Conservation (phyloP, 2,888 invertebrate species). For the Aphrophora alni region DNA sequence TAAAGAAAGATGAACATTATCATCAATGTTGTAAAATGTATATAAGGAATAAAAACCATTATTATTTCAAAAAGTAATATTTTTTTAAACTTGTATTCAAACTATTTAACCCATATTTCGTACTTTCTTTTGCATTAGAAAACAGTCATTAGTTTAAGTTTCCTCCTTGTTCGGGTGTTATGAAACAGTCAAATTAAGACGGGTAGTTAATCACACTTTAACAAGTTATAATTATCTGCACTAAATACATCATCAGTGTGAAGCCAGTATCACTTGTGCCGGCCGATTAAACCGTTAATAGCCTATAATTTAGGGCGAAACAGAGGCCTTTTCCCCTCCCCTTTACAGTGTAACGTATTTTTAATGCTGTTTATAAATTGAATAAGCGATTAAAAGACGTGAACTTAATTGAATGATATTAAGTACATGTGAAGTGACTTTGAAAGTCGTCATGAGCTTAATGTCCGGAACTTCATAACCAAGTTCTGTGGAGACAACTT, state of each 20-base stretch:
- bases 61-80: too few species aligned
- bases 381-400: neutral
- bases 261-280: neutral
- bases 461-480: too few species aligned
- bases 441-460: too few species aligned
- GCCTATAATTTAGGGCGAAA: neutral
- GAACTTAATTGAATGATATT: neutral
- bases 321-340: neutral
- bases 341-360: neutral
- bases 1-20: too few species aligned
- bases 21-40: too few species aligned
- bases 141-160: neutral
- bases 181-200: neutral
- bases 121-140: too few species aligned
- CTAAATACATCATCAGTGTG: neutral
- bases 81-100: too few species aligned
- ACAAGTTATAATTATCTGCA: neutral
- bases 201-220: neutral
- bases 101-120: too few species aligned
- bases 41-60: too few species aligned
- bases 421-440: neutral
- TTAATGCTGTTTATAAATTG: neutral
- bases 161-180: neutral
- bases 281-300: neutral
- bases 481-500: too few species aligned